A percentile compares a stretch with the other conserved stretches of the same genome.
These are phyloP conservation scores for Menidia menidia DNA, from an alignment of 2,797 vertebrate species.

Conservation along the genomic window DNA sequence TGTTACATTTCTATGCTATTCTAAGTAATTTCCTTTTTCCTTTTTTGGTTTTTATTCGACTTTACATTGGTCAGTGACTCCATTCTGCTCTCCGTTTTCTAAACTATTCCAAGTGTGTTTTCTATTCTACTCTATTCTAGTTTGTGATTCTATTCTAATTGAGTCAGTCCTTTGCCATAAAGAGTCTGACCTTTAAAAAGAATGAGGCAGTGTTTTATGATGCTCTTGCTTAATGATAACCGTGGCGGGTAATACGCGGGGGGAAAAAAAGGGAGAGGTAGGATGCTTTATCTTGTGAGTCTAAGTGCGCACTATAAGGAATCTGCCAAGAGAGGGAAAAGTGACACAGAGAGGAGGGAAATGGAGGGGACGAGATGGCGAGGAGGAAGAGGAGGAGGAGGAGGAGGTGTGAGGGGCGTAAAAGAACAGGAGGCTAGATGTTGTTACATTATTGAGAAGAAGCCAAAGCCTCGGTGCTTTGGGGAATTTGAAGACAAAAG, in stretches of 20 bases:
- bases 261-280: conserved; percentile 59
- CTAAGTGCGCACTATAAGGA: conserved; percentile 47
- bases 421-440: conserved; percentile 46
- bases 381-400: no score
- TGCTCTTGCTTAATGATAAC: conserved; percentile 63
- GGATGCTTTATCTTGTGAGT: conserved; percentile 61
- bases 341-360: conserved; percentile 36
- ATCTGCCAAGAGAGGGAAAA: conserved; percentile 41
- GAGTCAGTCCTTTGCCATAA: conserved; percentile 27
- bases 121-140: conserved; percentile 12
- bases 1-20: no score
- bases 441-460: conserved; percentile 63
- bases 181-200: conserved; percentile 56
- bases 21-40: no score
- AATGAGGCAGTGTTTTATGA: conserved; percentile 51
- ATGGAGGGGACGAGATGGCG: neutral
- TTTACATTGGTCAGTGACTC: no score
- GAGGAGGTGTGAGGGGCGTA: neutral
- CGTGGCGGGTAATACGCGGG: conserved; percentile 65
- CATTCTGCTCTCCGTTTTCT: neutral
- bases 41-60: no score
- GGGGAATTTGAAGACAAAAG: conserved; percentile 51
- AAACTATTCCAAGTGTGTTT: neutral
- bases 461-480: conserved; percentile 44
- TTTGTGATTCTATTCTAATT: conserved; percentile 25